These are phyloP conservation scores for Melinaea menophilus DNA, from an alignment of 2,888 invertebrate genomes.

Conservation along the genomic window DNA sequence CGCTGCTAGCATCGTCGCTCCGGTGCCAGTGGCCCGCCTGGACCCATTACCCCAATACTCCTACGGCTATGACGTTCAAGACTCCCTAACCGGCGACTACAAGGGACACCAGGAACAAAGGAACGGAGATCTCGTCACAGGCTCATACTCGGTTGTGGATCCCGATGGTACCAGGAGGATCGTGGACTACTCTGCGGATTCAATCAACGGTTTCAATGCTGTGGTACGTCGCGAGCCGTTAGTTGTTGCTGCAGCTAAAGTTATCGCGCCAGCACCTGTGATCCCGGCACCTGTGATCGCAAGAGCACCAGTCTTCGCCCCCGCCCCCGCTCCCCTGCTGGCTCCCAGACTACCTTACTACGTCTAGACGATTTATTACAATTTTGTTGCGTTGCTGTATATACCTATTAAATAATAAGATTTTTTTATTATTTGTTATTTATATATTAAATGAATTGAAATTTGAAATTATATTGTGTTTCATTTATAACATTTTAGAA, in stretches of 20 bases:
- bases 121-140: constrained; percentile 77
- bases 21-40: constrained; percentile 55
- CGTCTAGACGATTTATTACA: constrained; percentile 71
- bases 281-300: constrained; percentile 44
- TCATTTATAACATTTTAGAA: constrained; percentile 3
- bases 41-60: constrained; percentile 76
- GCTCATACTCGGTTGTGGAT: constrained; percentile 75
- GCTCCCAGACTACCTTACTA: constrained; percentile 59
- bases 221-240: constrained; percentile 76
- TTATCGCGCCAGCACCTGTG: constrained; percentile 48
- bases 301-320: constrained; percentile 41
- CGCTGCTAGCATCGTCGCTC: constrained; percentile 58
- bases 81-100: constrained; percentile 77
- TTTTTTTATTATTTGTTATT: constrained; percentile 60
- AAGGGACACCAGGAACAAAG: constrained; percentile 77
- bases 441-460: constrained; percentile 58
- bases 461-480: constrained; percentile 26
- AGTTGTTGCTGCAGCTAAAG: constrained; percentile 44
- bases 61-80: constrained; percentile 78
- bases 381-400: constrained; percentile 65
- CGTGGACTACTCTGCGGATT: constrained; percentile 77
- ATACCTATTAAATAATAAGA: constrained; percentile 42
- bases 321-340: constrained; percentile 38
- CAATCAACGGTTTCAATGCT: constrained; percentile 77
- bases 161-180: constrained; percentile 77